phyloP scores from a whole-genome alignment of 1,140 invertebrate genomes.

The Papilio polytes region DNA sequence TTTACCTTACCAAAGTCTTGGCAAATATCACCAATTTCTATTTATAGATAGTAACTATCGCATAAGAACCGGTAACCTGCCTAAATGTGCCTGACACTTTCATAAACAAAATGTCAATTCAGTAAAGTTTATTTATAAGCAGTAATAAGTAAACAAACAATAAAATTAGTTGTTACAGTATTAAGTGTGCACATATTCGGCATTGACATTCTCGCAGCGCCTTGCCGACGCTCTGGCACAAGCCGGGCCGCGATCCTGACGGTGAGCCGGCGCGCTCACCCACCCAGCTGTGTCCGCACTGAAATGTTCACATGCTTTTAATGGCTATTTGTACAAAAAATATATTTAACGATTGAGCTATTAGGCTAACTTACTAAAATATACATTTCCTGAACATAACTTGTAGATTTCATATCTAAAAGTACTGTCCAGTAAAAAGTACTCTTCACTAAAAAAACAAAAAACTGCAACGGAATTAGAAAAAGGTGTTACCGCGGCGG shows the following conservation, averaged over 20 bases:
- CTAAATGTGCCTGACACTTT: no score
- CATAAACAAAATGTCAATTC: neutral
- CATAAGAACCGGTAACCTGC: neutral
- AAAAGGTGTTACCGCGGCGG: constrained; percentile 46
- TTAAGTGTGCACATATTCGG: constrained; percentile 54
- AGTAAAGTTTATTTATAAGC: neutral
- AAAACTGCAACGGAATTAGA: no score
- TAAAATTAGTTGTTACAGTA: constrained; percentile 42
- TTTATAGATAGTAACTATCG: neutral
- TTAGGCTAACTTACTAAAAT: neutral
- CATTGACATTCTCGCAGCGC: constrained; percentile 63
- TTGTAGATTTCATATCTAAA: no score
- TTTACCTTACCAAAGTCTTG: neutral
- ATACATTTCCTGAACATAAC: neutral
- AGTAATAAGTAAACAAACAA: constrained; percentile 11
- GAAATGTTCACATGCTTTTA: constrained; percentile 31
- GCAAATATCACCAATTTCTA: neutral
- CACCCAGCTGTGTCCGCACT: constrained; percentile 56
- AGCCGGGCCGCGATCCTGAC: constrained; percentile 47
- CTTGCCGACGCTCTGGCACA: constrained; percentile 55
- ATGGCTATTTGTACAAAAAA: no score
- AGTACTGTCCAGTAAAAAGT: no score
- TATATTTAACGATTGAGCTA: no score
- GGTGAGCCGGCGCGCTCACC: constrained; percentile 42
- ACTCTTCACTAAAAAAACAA: no score